These are phyloP conservation scores for Halcyon malimbica DNA, from an alignment of 2,113 vertebrate species.

Conservation along the genomic window DNA sequence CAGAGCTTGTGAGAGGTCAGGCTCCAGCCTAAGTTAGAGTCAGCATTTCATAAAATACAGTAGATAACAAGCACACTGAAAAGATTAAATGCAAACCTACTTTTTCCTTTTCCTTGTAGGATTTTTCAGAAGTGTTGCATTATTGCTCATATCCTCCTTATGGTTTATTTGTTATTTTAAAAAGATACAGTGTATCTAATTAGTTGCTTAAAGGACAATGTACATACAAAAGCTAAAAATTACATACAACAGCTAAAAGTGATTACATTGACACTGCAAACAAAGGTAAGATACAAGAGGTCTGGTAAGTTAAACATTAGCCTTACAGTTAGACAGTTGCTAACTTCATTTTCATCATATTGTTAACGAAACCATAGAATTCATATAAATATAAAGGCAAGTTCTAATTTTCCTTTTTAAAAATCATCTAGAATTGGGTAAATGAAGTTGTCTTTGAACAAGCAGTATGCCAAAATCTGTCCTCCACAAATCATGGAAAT, in stretches of 20 bases:
- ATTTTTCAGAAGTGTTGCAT: not conserved
- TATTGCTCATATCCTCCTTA: not conserved
- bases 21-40: not conserved
- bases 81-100: not conserved
- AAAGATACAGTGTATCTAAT: not conserved
- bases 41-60: not conserved
- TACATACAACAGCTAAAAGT: not conserved
- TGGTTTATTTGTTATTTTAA: not conserved
- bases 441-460: conserved; percentile 90
- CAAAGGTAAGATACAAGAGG: not conserved
- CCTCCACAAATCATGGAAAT: conserved; percentile 89
- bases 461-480: conserved; percentile 85
- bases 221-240: not conserved
- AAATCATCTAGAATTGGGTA: conserved; percentile 88
- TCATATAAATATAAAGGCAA: not conserved
- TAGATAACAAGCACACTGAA: not conserved
- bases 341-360: not conserved
- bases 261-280: not conserved
- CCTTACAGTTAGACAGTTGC: not conserved
- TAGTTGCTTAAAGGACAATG: not conserved
- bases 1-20: not conserved
- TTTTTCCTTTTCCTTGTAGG: not conserved
- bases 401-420: conserved; percentile 61
- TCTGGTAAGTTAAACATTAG: not conserved
- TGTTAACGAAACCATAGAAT: not conserved